Conservation (phyloP, 2,888 invertebrate genomes). For the Phragmatobia fuliginosa region DNA sequence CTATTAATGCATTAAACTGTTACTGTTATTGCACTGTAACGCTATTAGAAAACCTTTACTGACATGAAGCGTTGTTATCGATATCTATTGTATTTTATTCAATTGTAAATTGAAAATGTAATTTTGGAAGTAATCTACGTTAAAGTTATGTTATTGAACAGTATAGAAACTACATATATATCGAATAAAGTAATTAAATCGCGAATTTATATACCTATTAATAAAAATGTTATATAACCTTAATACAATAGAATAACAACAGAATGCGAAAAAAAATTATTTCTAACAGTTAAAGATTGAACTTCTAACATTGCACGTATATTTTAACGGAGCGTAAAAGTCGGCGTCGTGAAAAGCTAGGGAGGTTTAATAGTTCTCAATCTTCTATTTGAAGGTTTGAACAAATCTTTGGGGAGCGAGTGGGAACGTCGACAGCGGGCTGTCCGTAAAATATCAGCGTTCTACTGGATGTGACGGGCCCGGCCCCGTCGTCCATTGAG, state of each 20-base stretch:
- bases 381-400: slow-evolving; percentile 61
- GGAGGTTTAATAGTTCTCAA: slow-evolving; percentile 68
- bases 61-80: slow-evolving; percentile 25
- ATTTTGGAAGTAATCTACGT: slow-evolving; percentile 5
- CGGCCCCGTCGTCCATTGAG: slow-evolving; percentile 35
- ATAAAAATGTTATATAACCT: not conserved
- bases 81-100: slow-evolving; percentile 34
- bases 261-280: slow-evolving; percentile 41
- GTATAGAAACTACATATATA: not conserved
- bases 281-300: slow-evolving; percentile 46
- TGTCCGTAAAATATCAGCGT: slow-evolving; percentile 48
- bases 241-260: slow-evolving; percentile 36
- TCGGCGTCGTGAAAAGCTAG: slow-evolving; percentile 52
- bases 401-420: slow-evolving; percentile 61
- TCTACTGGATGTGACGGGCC: slow-evolving; percentile 47
- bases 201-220: too few relatives aligned
- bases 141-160: not conserved
- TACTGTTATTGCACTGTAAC: slow-evolving; percentile 49
- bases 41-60: slow-evolving; percentile 48
- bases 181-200: too few relatives aligned
- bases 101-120: slow-evolving; percentile 27
- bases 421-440: slow-evolving; percentile 31
- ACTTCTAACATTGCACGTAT: slow-evolving; percentile 49
- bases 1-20: slow-evolving; percentile 69
- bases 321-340: slow-evolving; percentile 53